These are phyloP conservation scores for Lordiphosa stackelbergi DNA, from an alignment of 1,140 invertebrate genomes.

Conservation along the genomic window DNA sequence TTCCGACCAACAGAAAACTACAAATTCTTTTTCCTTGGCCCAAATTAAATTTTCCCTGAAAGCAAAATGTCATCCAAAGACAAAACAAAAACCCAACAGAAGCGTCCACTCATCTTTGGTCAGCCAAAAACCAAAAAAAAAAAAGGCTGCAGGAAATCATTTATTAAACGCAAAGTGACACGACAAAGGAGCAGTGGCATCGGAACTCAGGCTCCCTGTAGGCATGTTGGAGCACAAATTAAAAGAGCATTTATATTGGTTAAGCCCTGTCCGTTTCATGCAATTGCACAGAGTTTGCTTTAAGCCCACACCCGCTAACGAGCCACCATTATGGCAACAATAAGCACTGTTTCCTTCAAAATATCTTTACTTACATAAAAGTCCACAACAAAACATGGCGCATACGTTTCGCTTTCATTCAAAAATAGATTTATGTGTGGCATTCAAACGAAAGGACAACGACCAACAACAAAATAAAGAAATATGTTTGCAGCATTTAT, in stretches of 20 bases:
- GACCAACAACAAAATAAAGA: conserved; percentile 52
- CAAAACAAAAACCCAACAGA: conserved; percentile 9
- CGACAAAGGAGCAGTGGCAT: conserved; percentile 10
- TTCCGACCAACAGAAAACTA: too few species aligned
- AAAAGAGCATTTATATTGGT: conserved; percentile 73
- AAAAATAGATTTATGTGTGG: conserved; percentile 76
- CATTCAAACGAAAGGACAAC: conserved; percentile 57
- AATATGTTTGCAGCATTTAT: conserved; percentile 67
- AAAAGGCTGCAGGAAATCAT: conserved; percentile 38
- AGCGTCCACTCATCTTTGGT: conserved; percentile 19
- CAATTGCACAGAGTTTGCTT: conserved; percentile 15
- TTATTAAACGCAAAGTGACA: conserved; percentile 50
- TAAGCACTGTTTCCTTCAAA: conserved; percentile 63
- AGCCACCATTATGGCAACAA: conserved; percentile 75
- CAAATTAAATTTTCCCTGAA: conserved; percentile 38
- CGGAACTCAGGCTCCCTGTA: conserved; percentile 3
- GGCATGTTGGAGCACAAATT: conserved; percentile 48
- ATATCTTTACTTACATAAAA: conserved; percentile 26
- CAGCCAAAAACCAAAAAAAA: background rate
- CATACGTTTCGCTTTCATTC: conserved; percentile 65
- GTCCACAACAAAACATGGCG: conserved; percentile 49
- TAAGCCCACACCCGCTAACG: conserved; percentile 55
- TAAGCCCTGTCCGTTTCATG: conserved; percentile 21
- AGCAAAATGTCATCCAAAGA: too few species aligned
- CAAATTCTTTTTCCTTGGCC: background rate